A percentile compares a stretch with the other conserved stretches of the same genome.
Evolutionary conservation across 1,140 invertebrate species (phyloP).

Genomic region (Drosophila mauritiana): DNA sequence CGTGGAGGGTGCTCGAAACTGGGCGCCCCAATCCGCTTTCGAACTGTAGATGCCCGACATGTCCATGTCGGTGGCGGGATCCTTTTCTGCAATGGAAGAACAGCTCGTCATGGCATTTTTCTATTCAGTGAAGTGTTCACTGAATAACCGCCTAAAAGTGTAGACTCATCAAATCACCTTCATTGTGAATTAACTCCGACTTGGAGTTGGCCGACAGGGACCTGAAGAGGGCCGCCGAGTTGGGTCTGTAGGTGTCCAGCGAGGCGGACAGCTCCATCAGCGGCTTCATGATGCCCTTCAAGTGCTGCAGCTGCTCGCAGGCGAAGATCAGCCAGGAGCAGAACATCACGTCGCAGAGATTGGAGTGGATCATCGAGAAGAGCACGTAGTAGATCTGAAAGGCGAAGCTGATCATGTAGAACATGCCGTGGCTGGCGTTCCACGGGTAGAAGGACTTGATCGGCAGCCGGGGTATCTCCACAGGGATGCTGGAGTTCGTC

Average conservation of each 20-base stretch:
- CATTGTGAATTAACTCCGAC: slow-evolving; percentile 85
- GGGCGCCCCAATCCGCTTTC: slow-evolving; percentile 90
- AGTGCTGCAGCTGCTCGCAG: slow-evolving; percentile 92
- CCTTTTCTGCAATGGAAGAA: slow-evolving; percentile 84
- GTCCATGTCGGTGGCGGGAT: slow-evolving; percentile 86
- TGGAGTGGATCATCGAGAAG: slow-evolving; percentile 89
- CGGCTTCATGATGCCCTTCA: slow-evolving; percentile 93
- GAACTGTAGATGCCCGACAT: slow-evolving; percentile 90
- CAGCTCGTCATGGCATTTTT: slow-evolving; percentile 1
- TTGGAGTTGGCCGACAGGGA: slow-evolving; percentile 87
- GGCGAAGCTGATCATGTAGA: slow-evolving; percentile 88
- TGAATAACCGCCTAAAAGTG: too few relatives aligned
- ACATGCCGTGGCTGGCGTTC: slow-evolving; percentile 88
- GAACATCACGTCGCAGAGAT: slow-evolving; percentile 91
- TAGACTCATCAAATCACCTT: slow-evolving; percentile 58
- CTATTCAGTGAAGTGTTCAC: background rate
- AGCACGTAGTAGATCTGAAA: slow-evolving; percentile 92
- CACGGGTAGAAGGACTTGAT: slow-evolving; percentile 91
- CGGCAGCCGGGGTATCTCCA: slow-evolving; percentile 90
- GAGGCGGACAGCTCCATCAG: slow-evolving; percentile 93
- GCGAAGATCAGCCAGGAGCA: slow-evolving; percentile 93
- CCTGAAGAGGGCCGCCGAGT: slow-evolving; percentile 91
- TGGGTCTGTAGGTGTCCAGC: slow-evolving; percentile 91
- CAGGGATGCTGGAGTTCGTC: slow-evolving; percentile 89
- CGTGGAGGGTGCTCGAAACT: slow-evolving; percentile 88